Percentiles rank a stretch among this genome's conserved stretches.
Conservation (phyloP, 2,888 invertebrate species). For the Leptura quadrifasciata region DNA sequence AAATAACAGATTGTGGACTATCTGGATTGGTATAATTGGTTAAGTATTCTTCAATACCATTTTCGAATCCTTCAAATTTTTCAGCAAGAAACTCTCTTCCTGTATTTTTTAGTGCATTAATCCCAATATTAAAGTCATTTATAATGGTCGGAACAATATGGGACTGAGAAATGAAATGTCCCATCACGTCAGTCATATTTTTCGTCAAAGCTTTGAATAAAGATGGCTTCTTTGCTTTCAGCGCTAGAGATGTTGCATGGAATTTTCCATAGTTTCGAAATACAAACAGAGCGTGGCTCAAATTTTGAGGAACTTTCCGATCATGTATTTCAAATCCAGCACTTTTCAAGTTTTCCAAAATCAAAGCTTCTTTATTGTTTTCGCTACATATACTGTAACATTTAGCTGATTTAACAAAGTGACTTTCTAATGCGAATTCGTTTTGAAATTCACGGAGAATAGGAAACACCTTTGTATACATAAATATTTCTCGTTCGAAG, state of each 20-base stretch:
- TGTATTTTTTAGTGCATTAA: conserved; percentile 47
- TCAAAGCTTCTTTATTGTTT: conserved; percentile 57
- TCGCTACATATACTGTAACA: conserved; percentile 59
- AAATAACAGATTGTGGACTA: conserved; percentile 48
- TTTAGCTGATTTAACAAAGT: conserved; percentile 55
- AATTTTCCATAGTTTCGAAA: conserved; percentile 57
- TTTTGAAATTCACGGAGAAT: conserved; percentile 54
- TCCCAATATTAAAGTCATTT: conserved; percentile 47
- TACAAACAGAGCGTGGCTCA: conserved; percentile 58
- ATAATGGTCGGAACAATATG: conserved; percentile 47
- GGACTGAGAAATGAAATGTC: conserved; percentile 52
- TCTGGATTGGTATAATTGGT: background rate
- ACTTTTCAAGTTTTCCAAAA: conserved; percentile 61
- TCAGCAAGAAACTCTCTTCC: conserved; percentile 40
- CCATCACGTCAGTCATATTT: conserved; percentile 57
- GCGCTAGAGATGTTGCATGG: conserved; percentile 60
- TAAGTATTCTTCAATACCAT: conserved; percentile 49
- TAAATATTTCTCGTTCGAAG: conserved; percentile 55
- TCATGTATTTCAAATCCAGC: conserved; percentile 61
- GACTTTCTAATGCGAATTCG: conserved; percentile 43
- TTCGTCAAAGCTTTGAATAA: conserved; percentile 56
- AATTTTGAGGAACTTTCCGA: conserved; percentile 59
- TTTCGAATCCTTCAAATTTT: conserved; percentile 51
- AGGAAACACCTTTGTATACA: conserved; percentile 61
- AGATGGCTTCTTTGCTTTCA: conserved; percentile 54